Conservation (phyloP, 1,140 invertebrate genomes). For the Solenopsis invicta region DNA sequence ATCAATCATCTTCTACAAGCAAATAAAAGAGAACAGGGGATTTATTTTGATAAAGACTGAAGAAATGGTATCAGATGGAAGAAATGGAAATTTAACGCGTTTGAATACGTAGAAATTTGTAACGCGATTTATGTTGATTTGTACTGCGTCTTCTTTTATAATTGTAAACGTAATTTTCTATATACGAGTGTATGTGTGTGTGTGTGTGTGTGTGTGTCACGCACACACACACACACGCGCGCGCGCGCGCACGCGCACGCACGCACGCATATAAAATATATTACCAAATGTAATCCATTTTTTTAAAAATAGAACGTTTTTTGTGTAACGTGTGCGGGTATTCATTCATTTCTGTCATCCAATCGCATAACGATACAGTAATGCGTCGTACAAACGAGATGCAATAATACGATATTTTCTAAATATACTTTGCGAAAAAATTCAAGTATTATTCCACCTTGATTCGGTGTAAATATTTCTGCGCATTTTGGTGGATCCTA, state of each 20-base stretch:
- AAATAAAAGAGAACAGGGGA: conserved; percentile 70
- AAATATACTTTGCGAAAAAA: conserved; percentile 77
- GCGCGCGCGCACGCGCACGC: no score
- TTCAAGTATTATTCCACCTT: conserved; percentile 75
- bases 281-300: conserved; percentile 11
- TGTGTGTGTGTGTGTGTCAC: no score
- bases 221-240: no score
- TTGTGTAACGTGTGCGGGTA: background rate
- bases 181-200: no score
- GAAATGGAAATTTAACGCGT: background rate
- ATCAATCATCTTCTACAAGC: conserved; percentile 80
- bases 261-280: conserved; percentile 41
- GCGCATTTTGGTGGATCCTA: conserved; percentile 78
- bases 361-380: conserved; percentile 66
- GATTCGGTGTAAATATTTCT: conserved; percentile 75
- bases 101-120: conserved; percentile 34
- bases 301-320: conserved; percentile 42
- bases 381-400: conserved; percentile 72
- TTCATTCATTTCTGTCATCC: background rate
- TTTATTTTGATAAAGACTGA: conserved; percentile 18
- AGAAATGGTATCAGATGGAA: background rate
- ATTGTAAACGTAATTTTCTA: conserved; percentile 11
- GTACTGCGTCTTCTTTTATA: conserved; percentile 17
- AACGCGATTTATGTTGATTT: conserved; percentile 20
- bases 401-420: conserved; percentile 77